Percentiles rank a stretch among this genome's conserved stretches.
Evolutionary conservation across 2,888 invertebrate species (phyloP).

Genomic region (Hypsopygia costalis): DNA sequence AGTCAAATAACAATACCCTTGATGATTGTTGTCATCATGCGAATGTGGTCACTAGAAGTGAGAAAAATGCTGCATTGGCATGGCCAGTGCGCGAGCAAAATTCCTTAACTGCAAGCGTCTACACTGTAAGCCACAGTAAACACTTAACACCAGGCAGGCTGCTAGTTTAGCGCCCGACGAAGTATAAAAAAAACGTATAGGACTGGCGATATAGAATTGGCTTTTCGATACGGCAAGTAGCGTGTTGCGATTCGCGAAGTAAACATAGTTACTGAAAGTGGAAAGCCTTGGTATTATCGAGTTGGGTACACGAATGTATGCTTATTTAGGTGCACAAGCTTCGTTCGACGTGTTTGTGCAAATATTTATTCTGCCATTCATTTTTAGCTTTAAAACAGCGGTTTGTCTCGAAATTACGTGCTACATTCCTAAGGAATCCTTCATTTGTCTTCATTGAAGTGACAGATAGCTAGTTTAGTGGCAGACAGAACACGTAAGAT

Average conservation of each 20-base stretch:
- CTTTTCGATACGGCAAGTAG: slow-evolving; percentile 34
- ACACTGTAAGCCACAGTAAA: no score
- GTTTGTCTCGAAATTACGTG: slow-evolving; percentile 16
- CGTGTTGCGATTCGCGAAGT: slow-evolving; percentile 31
- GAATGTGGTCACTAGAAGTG: no score
- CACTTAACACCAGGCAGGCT: no score
- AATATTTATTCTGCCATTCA: slow-evolving; percentile 42
- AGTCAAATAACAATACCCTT: no score
- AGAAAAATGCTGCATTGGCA: no score
- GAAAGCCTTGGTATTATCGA: slow-evolving; percentile 73
- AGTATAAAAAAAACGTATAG: no score
- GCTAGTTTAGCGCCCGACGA: no score
- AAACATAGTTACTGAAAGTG: slow-evolving; percentile 62
- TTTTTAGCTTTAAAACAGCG: slow-evolving; percentile 25
- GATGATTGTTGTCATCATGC: no score
- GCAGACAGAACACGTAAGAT: slow-evolving; percentile 32
- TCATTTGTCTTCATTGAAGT: slow-evolving; percentile 22
- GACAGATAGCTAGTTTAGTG: slow-evolving; percentile 27
- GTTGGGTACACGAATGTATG: slow-evolving; percentile 46
- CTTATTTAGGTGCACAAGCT: slow-evolving; percentile 48
- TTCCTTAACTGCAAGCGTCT: no score
- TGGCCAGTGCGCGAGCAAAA: no score
- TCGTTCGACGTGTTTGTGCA: slow-evolving; percentile 43
- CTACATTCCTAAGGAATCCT: slow-evolving; percentile 14
- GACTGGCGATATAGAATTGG: slow-evolving; percentile 34